Evolutionary conservation across 1,140 invertebrate species (phyloP).

Genomic region (Drosophila pruinosa): DNA sequence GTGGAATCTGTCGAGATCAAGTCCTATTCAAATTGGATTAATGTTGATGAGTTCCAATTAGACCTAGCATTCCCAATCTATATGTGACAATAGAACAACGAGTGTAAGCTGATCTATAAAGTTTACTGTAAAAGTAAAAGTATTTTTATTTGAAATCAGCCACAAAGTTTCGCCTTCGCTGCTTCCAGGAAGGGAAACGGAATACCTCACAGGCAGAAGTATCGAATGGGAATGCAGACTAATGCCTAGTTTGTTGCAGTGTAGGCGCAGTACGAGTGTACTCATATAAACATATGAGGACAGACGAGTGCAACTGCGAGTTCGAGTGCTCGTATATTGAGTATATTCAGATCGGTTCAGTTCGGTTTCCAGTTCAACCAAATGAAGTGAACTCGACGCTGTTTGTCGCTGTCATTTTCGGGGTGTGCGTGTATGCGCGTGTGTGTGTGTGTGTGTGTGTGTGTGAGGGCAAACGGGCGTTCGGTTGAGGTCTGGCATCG

Average conservation of each 20-base stretch:
- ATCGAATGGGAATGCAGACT: conserved; percentile 2
- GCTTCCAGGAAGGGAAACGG: background rate
- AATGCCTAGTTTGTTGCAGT: conserved; percentile 27
- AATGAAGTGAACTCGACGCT: conserved; percentile 54
- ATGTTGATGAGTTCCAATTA: too few species aligned
- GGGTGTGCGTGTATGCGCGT: conserved; percentile 5
- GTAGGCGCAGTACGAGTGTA: background rate
- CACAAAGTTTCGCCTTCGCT: background rate
- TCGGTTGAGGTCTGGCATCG: conserved; percentile 55
- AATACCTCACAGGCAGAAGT: background rate
- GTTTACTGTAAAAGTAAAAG: too few species aligned
- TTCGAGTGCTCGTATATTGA: too few species aligned
- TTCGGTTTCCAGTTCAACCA: conserved; percentile 46
- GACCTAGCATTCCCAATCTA: too few species aligned
- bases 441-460: conserved; percentile 19
- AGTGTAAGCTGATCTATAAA: too few species aligned
- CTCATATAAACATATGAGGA: conserved; percentile 2
- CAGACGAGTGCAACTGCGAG: background rate
- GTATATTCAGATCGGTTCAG: conserved; percentile 54
- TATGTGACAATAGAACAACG: too few species aligned
- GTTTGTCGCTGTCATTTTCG: conserved; percentile 57
- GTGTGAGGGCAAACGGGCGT: conserved; percentile 56
- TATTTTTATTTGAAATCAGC: too few species aligned
- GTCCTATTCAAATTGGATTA: too few species aligned
- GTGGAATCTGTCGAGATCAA: too few species aligned